phyloP scores from a whole-genome alignment of 2,113 vertebrate genomes.

The Vulpes vulpes region DNA sequence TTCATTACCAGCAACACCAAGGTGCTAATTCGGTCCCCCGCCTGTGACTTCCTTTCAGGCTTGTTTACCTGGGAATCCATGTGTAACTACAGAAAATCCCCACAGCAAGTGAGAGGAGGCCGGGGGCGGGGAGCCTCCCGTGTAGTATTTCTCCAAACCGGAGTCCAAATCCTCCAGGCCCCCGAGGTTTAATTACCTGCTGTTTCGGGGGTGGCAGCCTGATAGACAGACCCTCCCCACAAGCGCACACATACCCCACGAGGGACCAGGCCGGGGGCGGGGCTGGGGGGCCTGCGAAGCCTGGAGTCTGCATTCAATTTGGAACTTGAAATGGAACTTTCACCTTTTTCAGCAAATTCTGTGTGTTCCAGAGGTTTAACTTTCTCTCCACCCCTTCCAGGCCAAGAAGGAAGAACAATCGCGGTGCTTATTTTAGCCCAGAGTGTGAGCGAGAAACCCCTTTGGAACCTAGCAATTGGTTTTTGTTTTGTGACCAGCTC shows the following conservation, averaged over 20 bases:
- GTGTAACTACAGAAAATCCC: conserved; percentile 96
- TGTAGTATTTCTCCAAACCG: conserved; percentile 90
- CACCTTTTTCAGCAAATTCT: conserved; percentile 67
- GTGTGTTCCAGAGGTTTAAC: conserved; percentile 66
- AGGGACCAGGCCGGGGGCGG: background rate
- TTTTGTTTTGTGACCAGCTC: conserved; percentile 86
- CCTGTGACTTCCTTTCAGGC: conserved; percentile 87
- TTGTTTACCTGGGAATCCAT: conserved; percentile 96
- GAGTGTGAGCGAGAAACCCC: conserved; percentile 66
- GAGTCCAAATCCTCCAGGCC: conserved; percentile 91
- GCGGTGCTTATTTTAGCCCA: conserved; percentile 56
- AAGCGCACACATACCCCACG: conserved; percentile 46
- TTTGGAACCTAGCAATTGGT: conserved; percentile 69
- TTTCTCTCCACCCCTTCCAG: conserved; percentile 60
- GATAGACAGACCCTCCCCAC: conserved; percentile 90
- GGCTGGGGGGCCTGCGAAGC: background rate
- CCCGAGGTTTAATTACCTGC: conserved; percentile 95
- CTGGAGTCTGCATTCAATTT: conserved; percentile 48
- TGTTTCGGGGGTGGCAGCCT: conserved; percentile 86
- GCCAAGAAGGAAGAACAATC: conserved; percentile 58
- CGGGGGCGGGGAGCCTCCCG: conserved; percentile 79
- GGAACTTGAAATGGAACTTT: conserved; percentile 71
- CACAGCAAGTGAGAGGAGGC: conserved; percentile 91
- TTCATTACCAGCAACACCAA: conserved; percentile 83
- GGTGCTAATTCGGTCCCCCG: conserved; percentile 92